phyloP scores from a whole-genome alignment of 2,113 vertebrate species.

The Phalacrocorax aristotelis region DNA sequence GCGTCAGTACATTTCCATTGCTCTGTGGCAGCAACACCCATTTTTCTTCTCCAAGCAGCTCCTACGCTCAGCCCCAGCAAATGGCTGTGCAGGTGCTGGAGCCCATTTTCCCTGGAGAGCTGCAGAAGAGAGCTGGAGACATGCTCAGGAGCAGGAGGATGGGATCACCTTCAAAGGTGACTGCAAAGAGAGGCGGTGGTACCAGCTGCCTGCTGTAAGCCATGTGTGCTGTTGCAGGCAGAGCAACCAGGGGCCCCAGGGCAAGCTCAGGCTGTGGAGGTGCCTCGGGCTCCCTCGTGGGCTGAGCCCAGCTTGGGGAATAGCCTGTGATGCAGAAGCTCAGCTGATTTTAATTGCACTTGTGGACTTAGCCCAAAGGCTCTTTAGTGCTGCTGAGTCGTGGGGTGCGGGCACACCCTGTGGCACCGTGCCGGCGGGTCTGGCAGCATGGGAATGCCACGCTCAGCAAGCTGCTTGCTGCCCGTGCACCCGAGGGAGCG shows the following conservation, averaged over 20 bases:
- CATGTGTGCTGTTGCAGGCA: background rate
- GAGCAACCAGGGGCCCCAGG: accelerated
- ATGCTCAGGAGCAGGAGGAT: background rate
- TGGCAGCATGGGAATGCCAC: background rate
- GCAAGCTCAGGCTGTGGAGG: background rate
- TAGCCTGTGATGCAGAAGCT: accelerated
- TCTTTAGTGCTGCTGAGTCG: background rate
- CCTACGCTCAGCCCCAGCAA: background rate
- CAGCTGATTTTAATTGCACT: background rate
- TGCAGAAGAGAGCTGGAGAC: background rate
- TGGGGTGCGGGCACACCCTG: background rate
- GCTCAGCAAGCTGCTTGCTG: background rate
- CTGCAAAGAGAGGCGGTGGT: background rate
- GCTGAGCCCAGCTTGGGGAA: background rate
- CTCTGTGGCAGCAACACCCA: background rate
- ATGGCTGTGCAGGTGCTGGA: background rate
- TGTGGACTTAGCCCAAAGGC: background rate
- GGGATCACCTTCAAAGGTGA: background rate
- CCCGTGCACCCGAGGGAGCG: background rate
- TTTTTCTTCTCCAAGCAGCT: background rate
- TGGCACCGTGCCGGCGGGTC: background rate
- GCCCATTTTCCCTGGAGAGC: background rate
- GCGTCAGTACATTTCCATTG: background rate
- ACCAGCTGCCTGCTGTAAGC: accelerated
- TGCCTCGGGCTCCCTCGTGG: accelerated